Evolutionary conservation across 2,888 invertebrate species (phyloP).

Genomic region (Cataglyphis cursor): DNA sequence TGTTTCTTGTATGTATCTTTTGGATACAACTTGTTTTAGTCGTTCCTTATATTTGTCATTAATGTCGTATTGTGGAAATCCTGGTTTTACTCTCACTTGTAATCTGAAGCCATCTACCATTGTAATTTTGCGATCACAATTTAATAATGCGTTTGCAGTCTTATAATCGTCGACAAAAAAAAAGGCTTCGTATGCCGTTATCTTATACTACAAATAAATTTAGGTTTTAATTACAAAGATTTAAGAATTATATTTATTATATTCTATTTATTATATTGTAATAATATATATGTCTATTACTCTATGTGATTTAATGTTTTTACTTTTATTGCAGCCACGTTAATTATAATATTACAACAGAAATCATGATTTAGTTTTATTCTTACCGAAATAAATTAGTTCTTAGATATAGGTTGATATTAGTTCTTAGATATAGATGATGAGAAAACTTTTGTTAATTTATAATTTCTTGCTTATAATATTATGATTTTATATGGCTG

Average conservation of each 20-base stretch:
- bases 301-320: not conserved
- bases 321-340: not conserved
- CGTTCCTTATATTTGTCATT: slow-evolving; percentile 91
- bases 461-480: not conserved
- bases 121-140: slow-evolving; percentile 91
- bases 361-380: not conserved
- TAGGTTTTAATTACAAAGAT: not conserved
- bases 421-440: too few species aligned
- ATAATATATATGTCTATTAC: not conserved
- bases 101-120: slow-evolving; percentile 92
- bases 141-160: slow-evolving; percentile 91
- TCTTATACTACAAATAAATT: slow-evolving; percentile 87
- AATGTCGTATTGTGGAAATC: slow-evolving; percentile 87
- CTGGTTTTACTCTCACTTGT: slow-evolving; percentile 87
- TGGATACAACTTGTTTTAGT: slow-evolving; percentile 93
- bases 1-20: slow-evolving; percentile 91
- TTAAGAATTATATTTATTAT: not conserved
- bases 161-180: slow-evolving; percentile 94
- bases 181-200: slow-evolving; percentile 89
- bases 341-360: not conserved
- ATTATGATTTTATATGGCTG: not conserved
- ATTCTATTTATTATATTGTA: not conserved
- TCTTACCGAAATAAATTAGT: not conserved
- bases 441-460: too few species aligned
- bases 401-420: not conserved